A percentile compares a stretch with the other conserved stretches of the same genome.
Conservation (phyloP, 2,797 vertebrate genomes). For the Gallinago stenura region DNA sequence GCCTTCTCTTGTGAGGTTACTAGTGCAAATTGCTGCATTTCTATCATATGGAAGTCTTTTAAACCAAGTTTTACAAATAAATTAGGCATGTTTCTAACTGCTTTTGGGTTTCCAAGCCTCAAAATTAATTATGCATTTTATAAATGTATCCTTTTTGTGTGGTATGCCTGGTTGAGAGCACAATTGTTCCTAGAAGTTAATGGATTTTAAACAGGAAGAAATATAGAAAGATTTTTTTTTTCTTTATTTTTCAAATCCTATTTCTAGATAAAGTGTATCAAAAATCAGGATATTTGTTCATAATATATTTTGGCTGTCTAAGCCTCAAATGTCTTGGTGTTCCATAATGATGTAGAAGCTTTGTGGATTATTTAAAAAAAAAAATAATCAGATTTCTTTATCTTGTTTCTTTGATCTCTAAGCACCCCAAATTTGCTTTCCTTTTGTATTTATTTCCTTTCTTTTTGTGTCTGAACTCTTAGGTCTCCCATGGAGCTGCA, state of each 20-base stretch:
- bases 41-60: neutral
- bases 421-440: neutral
- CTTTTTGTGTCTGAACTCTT: neutral
- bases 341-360: neutral
- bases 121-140: neutral
- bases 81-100: neutral
- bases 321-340: neutral
- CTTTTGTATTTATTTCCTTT: neutral
- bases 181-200: neutral
- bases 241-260: neutral
- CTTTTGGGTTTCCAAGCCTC: neutral
- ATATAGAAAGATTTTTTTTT: neutral
- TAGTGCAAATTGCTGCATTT: neutral
- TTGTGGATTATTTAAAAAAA: neutral
- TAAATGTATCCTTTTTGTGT: neutral
- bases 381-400: neutral
- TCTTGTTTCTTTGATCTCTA: neutral
- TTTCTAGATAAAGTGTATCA: neutral
- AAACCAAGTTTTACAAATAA: neutral
- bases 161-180: neutral
- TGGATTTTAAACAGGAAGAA: neutral
- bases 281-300: neutral
- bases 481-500: neutral
- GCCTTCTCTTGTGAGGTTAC: neutral
- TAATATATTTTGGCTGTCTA: neutral